phyloP scores from a whole-genome alignment of 2,888 invertebrate species.

The Hecatera dysodea region DNA sequence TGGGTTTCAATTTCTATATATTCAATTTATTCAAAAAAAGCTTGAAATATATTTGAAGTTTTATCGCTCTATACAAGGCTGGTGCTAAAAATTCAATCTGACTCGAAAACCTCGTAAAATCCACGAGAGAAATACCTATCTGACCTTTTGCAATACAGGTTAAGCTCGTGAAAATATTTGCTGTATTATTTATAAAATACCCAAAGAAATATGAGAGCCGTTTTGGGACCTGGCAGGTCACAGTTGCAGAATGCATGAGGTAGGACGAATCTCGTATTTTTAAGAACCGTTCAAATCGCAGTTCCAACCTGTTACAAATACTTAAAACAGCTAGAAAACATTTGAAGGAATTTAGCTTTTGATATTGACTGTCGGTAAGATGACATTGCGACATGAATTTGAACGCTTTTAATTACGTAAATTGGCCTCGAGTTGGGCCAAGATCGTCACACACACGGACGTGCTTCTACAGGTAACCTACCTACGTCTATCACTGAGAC shows the following conservation, averaged over 20 bases:
- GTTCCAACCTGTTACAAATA: too few relatives aligned
- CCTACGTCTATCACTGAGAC: too few relatives aligned
- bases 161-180: constrained; percentile 8
- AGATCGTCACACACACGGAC: too few relatives aligned
- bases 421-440: too few relatives aligned
- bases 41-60: constrained; percentile 49
- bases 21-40: constrained; percentile 47
- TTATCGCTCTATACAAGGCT: constrained; percentile 20
- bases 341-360: too few relatives aligned
- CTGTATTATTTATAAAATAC: constrained; percentile 4
- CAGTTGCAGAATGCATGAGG: neutral
- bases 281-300: neutral
- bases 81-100: constrained; percentile 49
- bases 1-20: constrained; percentile 34
- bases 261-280: too few relatives aligned
- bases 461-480: too few relatives aligned
- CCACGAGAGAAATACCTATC: constrained; percentile 29
- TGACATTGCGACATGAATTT: too few relatives aligned
- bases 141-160: constrained; percentile 23
- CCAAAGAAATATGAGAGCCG: neutral
- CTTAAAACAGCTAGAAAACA: too few relatives aligned
- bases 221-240: neutral
- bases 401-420: too few relatives aligned
- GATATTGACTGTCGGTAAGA: too few relatives aligned
- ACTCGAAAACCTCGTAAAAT: constrained; percentile 38